Conservation (phyloP, 2,797 vertebrate species). For the Carapus acus region DNA sequence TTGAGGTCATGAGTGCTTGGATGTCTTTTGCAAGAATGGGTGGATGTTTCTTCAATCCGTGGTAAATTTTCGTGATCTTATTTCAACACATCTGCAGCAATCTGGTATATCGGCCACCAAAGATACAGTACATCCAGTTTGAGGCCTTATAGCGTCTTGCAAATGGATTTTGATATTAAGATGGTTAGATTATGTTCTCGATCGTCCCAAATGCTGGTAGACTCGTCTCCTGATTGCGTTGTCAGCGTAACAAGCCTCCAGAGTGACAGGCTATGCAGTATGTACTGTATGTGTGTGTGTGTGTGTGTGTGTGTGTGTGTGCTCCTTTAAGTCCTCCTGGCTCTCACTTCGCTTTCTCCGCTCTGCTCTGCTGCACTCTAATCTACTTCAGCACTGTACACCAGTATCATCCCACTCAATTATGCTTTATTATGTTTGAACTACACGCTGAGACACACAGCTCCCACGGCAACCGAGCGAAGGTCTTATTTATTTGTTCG, state of each 20-base stretch:
- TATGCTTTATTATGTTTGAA: conserved; percentile 60
- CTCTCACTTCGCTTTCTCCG: conserved; percentile 19
- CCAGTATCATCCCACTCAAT: conserved; percentile 48
- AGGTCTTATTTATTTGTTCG: conserved; percentile 62
- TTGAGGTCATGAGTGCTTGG: conserved; percentile 8
- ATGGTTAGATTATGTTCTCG: conserved; percentile 14
- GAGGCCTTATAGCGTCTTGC: background rate
- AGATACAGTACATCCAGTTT: conserved; percentile 1
- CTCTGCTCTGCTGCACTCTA: conserved; percentile 20
- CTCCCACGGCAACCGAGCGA: conserved; percentile 60
- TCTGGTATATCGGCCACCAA: background rate
- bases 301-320: conserved; percentile 17
- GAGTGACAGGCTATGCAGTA: conserved; percentile 20
- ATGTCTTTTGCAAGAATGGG: background rate
- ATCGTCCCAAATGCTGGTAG: conserved; percentile 15
- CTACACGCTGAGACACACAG: conserved; percentile 58
- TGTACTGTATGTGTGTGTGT: conserved; percentile 11
- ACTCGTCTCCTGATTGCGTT: conserved; percentile 21
- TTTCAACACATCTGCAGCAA: conserved; percentile 15
- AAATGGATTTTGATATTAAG: conserved; percentile 11
- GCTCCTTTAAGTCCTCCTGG: conserved; percentile 13
- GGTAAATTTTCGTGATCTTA: conserved; percentile 14
- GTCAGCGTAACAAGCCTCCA: conserved; percentile 7
- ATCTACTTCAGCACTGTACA: conserved; percentile 28
- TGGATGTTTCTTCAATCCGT: background rate